These are phyloP conservation scores for Agapornis roseicollis DNA, from an alignment of 2,113 vertebrate species.

Conservation along the genomic window DNA sequence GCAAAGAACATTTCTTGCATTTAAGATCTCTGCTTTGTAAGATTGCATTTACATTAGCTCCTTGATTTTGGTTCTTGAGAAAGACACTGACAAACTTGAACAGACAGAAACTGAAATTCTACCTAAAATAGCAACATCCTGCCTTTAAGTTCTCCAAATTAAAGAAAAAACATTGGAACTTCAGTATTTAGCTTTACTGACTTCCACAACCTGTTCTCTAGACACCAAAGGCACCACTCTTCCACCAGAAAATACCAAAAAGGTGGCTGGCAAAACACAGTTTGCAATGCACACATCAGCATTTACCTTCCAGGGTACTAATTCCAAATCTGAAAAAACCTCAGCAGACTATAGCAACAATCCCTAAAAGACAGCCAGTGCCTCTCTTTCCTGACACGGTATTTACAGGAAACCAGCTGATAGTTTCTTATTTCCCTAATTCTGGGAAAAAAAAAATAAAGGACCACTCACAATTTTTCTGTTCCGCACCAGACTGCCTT, in stretches of 20 bases:
- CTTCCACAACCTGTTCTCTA: background rate
- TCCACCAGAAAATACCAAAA: background rate
- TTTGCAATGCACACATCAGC: background rate
- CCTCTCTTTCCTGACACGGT: background rate
- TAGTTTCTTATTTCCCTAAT: background rate
- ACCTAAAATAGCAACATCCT: slow-evolving; percentile 34
- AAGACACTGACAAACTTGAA: background rate
- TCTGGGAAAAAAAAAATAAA: background rate
- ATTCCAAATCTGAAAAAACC: background rate
- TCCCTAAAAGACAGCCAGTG: background rate
- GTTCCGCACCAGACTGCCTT: background rate
- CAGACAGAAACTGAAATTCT: slow-evolving; percentile 14
- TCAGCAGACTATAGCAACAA: background rate
- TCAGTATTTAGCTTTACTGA: background rate
- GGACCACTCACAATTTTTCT: background rate
- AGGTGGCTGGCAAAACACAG: background rate
- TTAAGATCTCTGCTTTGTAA: background rate
- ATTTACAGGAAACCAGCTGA: background rate
- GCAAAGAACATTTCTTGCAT: background rate
- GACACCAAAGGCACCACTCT: background rate
- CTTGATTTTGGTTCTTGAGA: background rate
- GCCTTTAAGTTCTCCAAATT: background rate
- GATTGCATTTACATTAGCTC: background rate
- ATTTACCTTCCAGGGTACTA: background rate
- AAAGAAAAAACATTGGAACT: background rate